Conservation (phyloP, 1,140 invertebrate species). For the Hyles vespertilio region DNA sequence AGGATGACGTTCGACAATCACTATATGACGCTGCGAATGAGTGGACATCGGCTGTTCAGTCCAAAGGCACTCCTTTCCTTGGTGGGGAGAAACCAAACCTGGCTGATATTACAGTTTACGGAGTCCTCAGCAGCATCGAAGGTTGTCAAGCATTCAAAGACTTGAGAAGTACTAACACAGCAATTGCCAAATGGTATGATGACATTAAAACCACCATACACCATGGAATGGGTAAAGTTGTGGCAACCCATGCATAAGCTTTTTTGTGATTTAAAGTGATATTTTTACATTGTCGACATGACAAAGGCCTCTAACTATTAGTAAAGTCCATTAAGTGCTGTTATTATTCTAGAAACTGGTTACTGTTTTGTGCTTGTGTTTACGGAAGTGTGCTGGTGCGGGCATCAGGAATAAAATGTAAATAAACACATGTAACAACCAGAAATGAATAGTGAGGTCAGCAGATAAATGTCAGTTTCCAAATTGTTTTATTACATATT, state of each 20-base stretch:
- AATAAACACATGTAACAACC: too few relatives aligned
- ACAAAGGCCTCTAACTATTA: too few relatives aligned
- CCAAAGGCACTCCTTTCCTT: conserved; percentile 85
- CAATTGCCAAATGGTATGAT: conserved; percentile 56
- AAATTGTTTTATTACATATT: too few relatives aligned
- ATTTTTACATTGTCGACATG: too few relatives aligned
- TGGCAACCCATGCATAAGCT: conserved; percentile 23
- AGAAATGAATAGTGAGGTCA: too few relatives aligned
- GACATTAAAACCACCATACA: conserved; percentile 46
- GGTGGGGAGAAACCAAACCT: conserved; percentile 93
- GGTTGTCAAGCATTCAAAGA: conserved; percentile 95
- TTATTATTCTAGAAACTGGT: too few relatives aligned
- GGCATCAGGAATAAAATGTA: too few relatives aligned
- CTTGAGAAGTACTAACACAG: conserved; percentile 61
- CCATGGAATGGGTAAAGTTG: conserved; percentile 37
- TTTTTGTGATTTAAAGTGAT: not conserved
- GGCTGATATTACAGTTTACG: conserved; percentile 95
- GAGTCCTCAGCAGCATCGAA: conserved; percentile 95
- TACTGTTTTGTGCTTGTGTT: too few relatives aligned
- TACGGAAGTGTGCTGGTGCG: too few relatives aligned
- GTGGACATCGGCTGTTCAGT: conserved; percentile 86
- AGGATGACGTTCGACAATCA: conserved; percentile 91
- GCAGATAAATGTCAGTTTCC: too few relatives aligned
- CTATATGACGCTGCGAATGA: conserved; percentile 92
- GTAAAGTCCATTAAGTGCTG: too few relatives aligned